A percentile compares a stretch with the other conserved stretches of the same genome.
Conservation (phyloP, 2,113 vertebrate species). For the Meleagris gallopavo region DNA sequence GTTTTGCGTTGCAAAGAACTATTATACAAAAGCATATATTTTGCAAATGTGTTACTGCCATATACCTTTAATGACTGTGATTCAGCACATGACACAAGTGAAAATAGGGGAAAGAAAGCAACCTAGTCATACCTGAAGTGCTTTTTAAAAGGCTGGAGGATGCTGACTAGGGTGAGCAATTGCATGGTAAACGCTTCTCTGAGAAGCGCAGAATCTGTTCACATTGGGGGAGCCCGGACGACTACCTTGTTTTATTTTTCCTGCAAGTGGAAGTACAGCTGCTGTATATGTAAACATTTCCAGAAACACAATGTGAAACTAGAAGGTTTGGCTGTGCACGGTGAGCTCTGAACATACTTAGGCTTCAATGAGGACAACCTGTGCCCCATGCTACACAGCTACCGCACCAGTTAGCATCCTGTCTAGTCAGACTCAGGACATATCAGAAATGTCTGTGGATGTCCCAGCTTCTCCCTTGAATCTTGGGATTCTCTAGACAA, state of each 20-base stretch:
- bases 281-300: fast-evolving
- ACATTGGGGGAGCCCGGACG: background rate
- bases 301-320: fast-evolving
- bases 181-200: background rate
- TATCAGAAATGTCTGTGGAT: background rate
- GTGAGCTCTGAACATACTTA: background rate
- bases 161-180: fast-evolving
- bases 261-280: background rate
- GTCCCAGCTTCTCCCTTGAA: background rate
- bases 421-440: background rate
- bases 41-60: background rate
- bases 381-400: background rate
- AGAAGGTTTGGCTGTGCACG: fast-evolving
- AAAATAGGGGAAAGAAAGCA: background rate
- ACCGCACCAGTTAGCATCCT: background rate
- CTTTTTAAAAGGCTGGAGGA: background rate
- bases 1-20: background rate
- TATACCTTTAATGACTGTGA: background rate
- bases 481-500: background rate
- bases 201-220: background rate
- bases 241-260: background rate
- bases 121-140: background rate
- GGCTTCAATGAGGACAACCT: background rate
- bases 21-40: background rate
- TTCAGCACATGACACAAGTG: background rate